phyloP scores from a whole-genome alignment of 2,797 vertebrate species.

The Girardinus metallicus region DNA sequence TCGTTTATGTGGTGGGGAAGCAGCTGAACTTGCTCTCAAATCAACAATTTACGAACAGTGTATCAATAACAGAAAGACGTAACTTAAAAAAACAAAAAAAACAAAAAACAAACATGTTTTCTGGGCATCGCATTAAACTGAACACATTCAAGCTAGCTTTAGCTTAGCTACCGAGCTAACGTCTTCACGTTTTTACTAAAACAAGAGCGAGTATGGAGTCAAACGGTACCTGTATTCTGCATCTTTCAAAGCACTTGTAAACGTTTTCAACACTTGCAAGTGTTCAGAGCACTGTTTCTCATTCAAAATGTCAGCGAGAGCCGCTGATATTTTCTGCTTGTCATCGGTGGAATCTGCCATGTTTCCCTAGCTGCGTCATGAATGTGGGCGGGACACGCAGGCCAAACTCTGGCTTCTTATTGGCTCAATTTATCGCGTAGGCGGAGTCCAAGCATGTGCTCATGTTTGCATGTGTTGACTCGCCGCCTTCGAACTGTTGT shows the following conservation, averaged over 20 bases:
- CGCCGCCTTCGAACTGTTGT: neutral
- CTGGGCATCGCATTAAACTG: neutral
- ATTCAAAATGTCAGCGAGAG: slow-evolving; percentile 61
- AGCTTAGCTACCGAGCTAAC: slow-evolving; percentile 42
- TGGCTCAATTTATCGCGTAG: slow-evolving; percentile 20
- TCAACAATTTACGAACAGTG: neutral
- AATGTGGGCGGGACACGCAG: slow-evolving; percentile 31
- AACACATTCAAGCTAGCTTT: slow-evolving; percentile 12
- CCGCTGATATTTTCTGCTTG: slow-evolving; percentile 41
- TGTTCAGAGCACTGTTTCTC: slow-evolving; percentile 60
- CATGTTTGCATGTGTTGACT: slow-evolving; percentile 37
- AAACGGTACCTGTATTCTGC: slow-evolving; percentile 69
- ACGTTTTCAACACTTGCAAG: slow-evolving; percentile 66
- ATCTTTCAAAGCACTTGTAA: slow-evolving; percentile 72
- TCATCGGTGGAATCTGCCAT: slow-evolving; percentile 64
- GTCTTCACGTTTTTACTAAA: neutral
- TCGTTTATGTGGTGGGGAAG: too few species aligned
- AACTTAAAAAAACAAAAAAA: neutral
- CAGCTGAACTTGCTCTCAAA: neutral
- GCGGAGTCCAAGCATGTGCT: slow-evolving; percentile 61
- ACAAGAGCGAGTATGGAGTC: neutral
- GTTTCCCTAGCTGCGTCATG: slow-evolving; percentile 35
- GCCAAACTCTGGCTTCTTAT: slow-evolving; percentile 36
- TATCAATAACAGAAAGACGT: neutral
- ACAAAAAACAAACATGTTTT: neutral